A percentile compares a stretch with the other conserved stretches of the same genome.
Conservation (phyloP, 2,888 invertebrate genomes). For the Carterocephalus palaemon region DNA sequence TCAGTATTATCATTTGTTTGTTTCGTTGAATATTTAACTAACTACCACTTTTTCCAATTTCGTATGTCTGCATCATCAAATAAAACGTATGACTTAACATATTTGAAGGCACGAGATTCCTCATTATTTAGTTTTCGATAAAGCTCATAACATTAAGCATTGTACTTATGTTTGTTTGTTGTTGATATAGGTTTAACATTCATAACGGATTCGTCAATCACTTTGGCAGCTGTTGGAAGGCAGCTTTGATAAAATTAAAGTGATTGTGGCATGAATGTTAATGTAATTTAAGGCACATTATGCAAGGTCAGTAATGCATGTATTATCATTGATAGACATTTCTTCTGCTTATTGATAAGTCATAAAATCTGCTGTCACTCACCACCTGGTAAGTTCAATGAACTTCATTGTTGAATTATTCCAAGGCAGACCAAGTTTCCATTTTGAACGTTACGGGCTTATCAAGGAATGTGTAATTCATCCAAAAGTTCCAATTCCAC, state of each 20-base stretch:
- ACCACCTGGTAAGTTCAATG: slow-evolving; percentile 67
- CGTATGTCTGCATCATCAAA: no score
- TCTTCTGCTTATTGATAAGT: slow-evolving; percentile 70
- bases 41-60: no score
- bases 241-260: slow-evolving; percentile 48
- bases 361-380: slow-evolving; percentile 59
- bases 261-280: slow-evolving; percentile 49
- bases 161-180: not conserved
- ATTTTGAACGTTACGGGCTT: slow-evolving; percentile 46
- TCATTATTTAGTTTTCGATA: not conserved
- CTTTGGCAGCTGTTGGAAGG: slow-evolving; percentile 54
- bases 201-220: slow-evolving; percentile 39
- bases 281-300: slow-evolving; percentile 62
- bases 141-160: slow-evolving; percentile 4
- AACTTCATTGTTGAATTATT: slow-evolving; percentile 42
- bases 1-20: no score
- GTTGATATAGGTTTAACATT: slow-evolving; percentile 7
- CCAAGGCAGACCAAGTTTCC: slow-evolving; percentile 42
- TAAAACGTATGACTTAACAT: no score
- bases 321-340: slow-evolving; percentile 61
- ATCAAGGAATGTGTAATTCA: slow-evolving; percentile 23
- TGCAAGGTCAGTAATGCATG: slow-evolving; percentile 67
- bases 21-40: no score
- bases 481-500: slow-evolving; percentile 16
- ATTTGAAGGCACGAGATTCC: no score